Evolutionary conservation across 2,888 invertebrate species (phyloP), one percentile per base, ranked within the genome.

Genomic region (Lapara coniferarum): DNA sequence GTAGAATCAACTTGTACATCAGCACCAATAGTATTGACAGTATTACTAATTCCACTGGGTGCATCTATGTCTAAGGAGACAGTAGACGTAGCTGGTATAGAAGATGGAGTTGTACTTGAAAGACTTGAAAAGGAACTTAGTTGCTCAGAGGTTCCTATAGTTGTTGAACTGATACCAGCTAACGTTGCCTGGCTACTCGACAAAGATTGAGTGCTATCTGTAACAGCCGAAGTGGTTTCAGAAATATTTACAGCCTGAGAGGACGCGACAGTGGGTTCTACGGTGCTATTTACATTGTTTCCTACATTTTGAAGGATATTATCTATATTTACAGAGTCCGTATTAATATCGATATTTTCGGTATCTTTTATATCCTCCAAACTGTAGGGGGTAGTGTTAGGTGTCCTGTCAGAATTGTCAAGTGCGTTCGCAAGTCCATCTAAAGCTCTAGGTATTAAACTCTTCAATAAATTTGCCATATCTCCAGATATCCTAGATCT

Each of bases 331-430:
- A 72, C 75, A 67, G 80, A 77, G 74, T 81, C 78, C 72, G 72
- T 75, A 66, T 78, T 76, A 70, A 78, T 79, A 72, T 80, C 78
- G 75, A 92, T 84, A 77, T 90, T 92, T 83, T 85, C 90, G 66
- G 93, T 93, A 78, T 93, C 92, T 78, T 80, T 88, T 77, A 93
- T 92, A 76, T 91, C 93, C 81, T 93, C 92, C 88, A 93, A 89
- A 87, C 89, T 93, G 82, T 93, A 93, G 68, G 93, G 93, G 70
- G 93, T 93, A 55, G 93, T 93, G 69, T 87, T 88, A n/a, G 88
- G 87, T 72, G 80, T 78, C 69, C 74, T 81, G 75, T 92, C 91
- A 76, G 87, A 78, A 77, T 90, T 87, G 75, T 89, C 88, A 78
- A 85, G 81, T 79, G 80, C 78, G 78, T 82, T 85, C 75, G 83